Evolutionary conservation across 2,888 invertebrate species (phyloP).

Genomic region (Alviniconcha strummeri): DNA sequence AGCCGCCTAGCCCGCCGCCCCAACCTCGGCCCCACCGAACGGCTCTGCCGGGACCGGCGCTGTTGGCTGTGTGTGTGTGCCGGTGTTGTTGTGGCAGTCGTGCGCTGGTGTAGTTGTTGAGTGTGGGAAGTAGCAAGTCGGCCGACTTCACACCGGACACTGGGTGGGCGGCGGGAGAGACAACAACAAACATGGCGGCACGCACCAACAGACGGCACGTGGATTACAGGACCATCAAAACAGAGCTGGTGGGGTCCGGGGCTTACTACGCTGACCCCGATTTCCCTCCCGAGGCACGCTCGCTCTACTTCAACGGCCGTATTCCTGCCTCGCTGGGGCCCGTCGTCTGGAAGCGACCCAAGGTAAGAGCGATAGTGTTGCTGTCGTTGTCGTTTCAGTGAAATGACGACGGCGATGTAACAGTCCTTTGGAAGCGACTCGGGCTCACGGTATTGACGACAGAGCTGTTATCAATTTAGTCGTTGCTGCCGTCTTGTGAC

Average conservation of each 20-base stretch:
- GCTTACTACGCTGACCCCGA: conserved; percentile 90
- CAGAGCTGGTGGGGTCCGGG: conserved; percentile 65
- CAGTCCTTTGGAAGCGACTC: too few species aligned
- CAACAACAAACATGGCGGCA: too few species aligned
- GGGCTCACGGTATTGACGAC: too few species aligned
- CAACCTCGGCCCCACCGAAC: too few species aligned
- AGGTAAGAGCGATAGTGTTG: conserved; percentile 59
- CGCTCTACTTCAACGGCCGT: conserved; percentile 86
- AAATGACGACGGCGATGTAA: too few species aligned
- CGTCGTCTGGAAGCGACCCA: conserved; percentile 93
- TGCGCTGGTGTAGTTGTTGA: too few species aligned
- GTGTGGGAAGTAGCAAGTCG: neutral
- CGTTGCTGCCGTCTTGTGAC: too few species aligned
- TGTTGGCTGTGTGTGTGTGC: too few species aligned
- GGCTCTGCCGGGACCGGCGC: too few species aligned
- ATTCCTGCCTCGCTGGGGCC: conserved; percentile 85
- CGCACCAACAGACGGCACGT: conserved; percentile 9
- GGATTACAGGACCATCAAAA: conserved; percentile 44
- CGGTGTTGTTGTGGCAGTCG: too few species aligned
- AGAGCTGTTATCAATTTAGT: too few species aligned
- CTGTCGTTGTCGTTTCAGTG: neutral
- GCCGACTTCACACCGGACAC: neutral
- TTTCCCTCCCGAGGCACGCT: conserved; percentile 86
- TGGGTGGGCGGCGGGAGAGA: neutral
- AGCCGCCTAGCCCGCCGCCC: neutral